phyloP scores from a whole-genome alignment of 2,113 vertebrate species.

The Cynopterus brachyotis region DNA sequence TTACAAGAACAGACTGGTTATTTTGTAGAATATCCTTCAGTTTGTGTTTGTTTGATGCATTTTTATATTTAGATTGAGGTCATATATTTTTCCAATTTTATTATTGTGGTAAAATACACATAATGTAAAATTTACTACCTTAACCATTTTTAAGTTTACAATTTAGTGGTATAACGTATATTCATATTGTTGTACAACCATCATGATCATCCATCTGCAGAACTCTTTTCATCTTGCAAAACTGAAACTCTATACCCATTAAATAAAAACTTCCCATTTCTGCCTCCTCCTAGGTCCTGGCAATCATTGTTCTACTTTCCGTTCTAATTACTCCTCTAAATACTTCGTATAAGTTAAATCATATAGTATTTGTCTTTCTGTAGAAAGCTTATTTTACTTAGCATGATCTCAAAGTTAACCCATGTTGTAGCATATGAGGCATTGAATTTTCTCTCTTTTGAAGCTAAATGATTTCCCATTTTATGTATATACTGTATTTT shows the following conservation, averaged over 20 bases:
- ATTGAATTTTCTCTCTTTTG: neutral
- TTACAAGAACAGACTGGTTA: neutral
- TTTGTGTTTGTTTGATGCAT: neutral
- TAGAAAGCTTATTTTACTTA: neutral
- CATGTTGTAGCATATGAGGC: neutral
- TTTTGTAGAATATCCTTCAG: neutral
- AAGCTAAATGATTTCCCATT: neutral
- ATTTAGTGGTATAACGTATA: neutral
- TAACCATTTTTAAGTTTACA: constrained; percentile 3
- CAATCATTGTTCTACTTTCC: neutral
- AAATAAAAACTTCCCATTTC: neutral
- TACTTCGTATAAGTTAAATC: neutral
- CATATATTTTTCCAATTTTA: neutral
- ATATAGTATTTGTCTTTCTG: neutral
- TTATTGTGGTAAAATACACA: neutral
- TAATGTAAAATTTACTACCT: neutral
- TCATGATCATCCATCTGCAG: neutral
- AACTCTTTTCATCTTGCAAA: neutral
- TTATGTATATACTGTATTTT: neutral
- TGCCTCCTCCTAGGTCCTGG: neutral
- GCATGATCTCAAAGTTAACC: neutral
- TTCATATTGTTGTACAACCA: neutral
- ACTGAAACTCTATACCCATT: neutral
- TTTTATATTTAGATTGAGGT: neutral
- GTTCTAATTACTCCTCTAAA: neutral